Conservation (phyloP, 2,797 vertebrate species). For the Sebastes itinus region DNA sequence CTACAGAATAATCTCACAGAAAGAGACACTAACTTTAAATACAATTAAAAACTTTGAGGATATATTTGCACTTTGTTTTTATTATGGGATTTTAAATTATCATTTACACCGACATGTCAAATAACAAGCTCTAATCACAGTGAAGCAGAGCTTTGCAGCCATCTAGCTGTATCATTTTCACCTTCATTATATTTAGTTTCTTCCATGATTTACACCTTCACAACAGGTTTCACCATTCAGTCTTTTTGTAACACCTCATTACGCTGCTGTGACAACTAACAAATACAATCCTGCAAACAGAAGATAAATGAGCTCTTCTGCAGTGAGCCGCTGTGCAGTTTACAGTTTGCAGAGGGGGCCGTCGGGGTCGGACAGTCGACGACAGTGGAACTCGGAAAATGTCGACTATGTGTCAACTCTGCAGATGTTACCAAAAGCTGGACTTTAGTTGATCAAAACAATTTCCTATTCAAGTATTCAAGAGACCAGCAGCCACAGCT, state of each 20-base stretch:
- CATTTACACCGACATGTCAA: background rate
- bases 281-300: background rate
- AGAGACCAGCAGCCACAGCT: background rate
- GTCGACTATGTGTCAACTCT: slow-evolving; percentile 47
- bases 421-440: slow-evolving; percentile 33
- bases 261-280: background rate
- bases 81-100: background rate
- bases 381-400: slow-evolving; percentile 42
- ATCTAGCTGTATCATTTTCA: background rate
- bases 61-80: background rate
- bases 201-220: background rate
- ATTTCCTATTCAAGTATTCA: background rate
- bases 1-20: background rate
- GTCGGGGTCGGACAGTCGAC: slow-evolving; percentile 1
- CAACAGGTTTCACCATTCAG: background rate
- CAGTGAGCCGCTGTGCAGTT: background rate
- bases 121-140: background rate
- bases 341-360: background rate
- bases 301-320: background rate
- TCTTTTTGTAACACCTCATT: background rate
- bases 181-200: background rate
- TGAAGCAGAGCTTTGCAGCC: background rate
- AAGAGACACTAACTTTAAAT: background rate
- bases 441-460: slow-evolving; percentile 5
- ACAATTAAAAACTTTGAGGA: background rate